Conservation (phyloP, 2,113 vertebrate genomes). For the Mugil cephalus region DNA sequence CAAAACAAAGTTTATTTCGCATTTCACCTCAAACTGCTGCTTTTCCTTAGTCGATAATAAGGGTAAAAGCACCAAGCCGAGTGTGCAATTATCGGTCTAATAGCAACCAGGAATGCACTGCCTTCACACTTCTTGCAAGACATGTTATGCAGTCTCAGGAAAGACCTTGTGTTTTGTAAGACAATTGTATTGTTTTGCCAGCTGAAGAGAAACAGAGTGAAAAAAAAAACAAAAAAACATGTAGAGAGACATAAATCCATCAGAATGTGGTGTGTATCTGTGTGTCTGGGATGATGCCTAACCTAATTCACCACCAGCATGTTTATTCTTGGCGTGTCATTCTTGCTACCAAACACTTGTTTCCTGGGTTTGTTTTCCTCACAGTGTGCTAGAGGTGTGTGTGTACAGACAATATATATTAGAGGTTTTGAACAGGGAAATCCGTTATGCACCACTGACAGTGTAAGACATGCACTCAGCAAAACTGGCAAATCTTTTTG, state of each 20-base stretch:
- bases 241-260: conserved; percentile 50
- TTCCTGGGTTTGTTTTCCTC: conserved; percentile 33
- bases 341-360: conserved; percentile 30
- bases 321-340: conserved; percentile 46
- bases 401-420: conserved; percentile 57
- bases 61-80: conserved; percentile 6
- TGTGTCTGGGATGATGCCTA: conserved; percentile 25
- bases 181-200: conserved; percentile 42
- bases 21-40: conserved; percentile 1
- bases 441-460: conserved; percentile 65
- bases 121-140: background rate
- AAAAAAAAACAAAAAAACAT: background rate
- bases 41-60: background rate
- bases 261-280: conserved; percentile 33
- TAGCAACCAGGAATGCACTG: background rate
- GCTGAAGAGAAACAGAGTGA: conserved; percentile 5
- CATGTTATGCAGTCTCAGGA: background rate
- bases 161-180: background rate
- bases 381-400: conserved; percentile 14
- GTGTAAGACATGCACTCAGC: conserved; percentile 68
- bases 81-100: conserved; percentile 8
- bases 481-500: conserved; percentile 65
- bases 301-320: conserved; percentile 26
- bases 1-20: background rate
- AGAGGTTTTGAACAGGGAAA: conserved; percentile 56